These are phyloP conservation scores for Acropternis orthonyx DNA, from an alignment of 2,797 vertebrate genomes.

Conservation along the genomic window DNA sequence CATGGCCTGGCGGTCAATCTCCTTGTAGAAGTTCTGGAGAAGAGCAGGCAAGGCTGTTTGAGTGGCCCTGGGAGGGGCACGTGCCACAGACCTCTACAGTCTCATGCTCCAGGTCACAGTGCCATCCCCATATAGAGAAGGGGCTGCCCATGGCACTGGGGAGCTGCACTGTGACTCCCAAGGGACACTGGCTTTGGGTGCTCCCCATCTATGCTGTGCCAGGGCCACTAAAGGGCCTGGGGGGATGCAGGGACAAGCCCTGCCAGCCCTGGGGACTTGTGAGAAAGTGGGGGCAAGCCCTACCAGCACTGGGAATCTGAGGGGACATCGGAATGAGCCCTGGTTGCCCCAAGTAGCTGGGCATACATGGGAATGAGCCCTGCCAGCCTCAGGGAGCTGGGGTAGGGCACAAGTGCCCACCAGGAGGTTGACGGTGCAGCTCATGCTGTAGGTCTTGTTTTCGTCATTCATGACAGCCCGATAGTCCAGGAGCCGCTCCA, in stretches of 20 bases:
- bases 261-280: not conserved
- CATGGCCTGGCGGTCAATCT: conserved; percentile 67
- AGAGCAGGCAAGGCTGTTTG: not conserved
- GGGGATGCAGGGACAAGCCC: fast-evolving
- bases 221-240: fast-evolving
- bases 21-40: conserved; percentile 70
- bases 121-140: fast-evolving
- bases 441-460: conserved; percentile 72
- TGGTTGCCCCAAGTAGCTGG: not conserved
- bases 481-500: conserved; percentile 68
- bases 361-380: not conserved
- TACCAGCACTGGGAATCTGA: not conserved
- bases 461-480: conserved; percentile 56
- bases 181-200: fast-evolving
- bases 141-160: not conserved
- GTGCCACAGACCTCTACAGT: fast-evolving
- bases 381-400: not conserved
- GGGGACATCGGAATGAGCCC: not conserved
- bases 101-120: not conserved
- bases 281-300: not conserved
- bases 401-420: not conserved
- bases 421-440: conserved; percentile 69
- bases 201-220: not conserved
- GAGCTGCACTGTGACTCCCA: not conserved
- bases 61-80: not conserved